Evolutionary conservation across 35 echinoderm and acorn worm genomes (phyloP).

Genomic region (Lytechinus pictus): DNA sequence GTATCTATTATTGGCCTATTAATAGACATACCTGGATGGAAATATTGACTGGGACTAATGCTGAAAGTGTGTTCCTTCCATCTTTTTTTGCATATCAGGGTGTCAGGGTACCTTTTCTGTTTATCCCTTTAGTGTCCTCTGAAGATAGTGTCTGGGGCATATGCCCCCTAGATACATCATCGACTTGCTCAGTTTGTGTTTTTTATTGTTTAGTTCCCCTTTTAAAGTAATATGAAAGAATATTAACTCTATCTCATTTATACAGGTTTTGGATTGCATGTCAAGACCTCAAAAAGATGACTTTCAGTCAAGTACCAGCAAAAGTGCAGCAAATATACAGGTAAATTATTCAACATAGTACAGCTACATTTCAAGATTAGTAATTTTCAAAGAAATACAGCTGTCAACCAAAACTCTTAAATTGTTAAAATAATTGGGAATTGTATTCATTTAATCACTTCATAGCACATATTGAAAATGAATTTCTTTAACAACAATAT

Average conservation of each 20-base stretch:
- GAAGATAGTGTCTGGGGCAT: no score
- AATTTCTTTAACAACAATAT: background rate
- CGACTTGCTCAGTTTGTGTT: no score
- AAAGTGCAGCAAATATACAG: constrained; percentile 95
- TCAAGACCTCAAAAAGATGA: constrained; percentile 88
- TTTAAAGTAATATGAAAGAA: no score
- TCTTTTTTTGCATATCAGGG: no score
- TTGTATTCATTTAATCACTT: background rate
- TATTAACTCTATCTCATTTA: constrained; percentile 29
- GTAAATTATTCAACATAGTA: constrained; percentile 31
- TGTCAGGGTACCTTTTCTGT: no score
- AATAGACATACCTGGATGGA: no score
- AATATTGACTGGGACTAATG: no score
- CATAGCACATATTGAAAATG: background rate
- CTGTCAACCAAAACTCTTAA: background rate
- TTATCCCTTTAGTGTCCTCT: no score
- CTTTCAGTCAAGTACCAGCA: constrained; percentile 88
- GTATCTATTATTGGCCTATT: no score
- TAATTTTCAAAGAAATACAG: background rate
- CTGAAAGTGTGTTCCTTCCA: no score
- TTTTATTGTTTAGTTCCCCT: no score
- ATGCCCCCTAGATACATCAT: no score
- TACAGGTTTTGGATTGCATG: constrained; percentile 96
- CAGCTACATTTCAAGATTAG: background rate
- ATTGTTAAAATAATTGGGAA: background rate